These are phyloP conservation scores for Anser brachyrhynchus DNA, from an alignment of 2,113 vertebrate genomes.

Conservation along the genomic window DNA sequence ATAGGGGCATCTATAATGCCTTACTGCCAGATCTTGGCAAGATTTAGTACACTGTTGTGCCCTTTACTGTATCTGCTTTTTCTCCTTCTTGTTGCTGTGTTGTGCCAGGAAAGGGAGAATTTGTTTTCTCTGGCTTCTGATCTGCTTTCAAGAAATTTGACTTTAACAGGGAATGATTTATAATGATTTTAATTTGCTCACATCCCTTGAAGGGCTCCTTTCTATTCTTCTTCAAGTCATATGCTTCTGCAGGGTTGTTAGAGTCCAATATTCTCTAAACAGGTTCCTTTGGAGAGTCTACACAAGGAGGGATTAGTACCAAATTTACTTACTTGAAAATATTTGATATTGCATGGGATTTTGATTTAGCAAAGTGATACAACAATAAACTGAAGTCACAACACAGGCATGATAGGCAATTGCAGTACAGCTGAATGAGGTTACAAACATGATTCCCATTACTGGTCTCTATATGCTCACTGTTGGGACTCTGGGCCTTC, in stretches of 20 bases:
- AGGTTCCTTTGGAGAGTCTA: background rate
- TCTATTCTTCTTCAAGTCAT: background rate
- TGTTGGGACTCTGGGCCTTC: accelerated
- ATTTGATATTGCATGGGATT: background rate
- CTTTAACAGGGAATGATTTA: background rate
- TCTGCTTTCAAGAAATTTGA: background rate
- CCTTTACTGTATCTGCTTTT: background rate
- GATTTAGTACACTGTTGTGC: background rate
- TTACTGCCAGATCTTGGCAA: background rate
- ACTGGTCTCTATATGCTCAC: background rate
- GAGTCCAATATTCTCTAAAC: background rate
- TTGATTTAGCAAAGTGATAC: background rate
- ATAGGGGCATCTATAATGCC: background rate
- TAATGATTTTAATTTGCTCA: background rate
- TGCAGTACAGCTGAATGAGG: background rate
- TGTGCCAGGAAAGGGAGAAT: background rate
- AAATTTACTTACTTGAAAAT: background rate
- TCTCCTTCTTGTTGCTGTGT: background rate
- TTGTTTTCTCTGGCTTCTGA: background rate
- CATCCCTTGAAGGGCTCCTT: background rate
- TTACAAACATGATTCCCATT: background rate
- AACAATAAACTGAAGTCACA: background rate
- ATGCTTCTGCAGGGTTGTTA: background rate
- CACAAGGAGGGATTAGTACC: background rate
- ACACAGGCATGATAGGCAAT: accelerated